Evolutionary conservation across 1,140 invertebrate species (phyloP).

Genomic region (Nixonia krombeini): DNA sequence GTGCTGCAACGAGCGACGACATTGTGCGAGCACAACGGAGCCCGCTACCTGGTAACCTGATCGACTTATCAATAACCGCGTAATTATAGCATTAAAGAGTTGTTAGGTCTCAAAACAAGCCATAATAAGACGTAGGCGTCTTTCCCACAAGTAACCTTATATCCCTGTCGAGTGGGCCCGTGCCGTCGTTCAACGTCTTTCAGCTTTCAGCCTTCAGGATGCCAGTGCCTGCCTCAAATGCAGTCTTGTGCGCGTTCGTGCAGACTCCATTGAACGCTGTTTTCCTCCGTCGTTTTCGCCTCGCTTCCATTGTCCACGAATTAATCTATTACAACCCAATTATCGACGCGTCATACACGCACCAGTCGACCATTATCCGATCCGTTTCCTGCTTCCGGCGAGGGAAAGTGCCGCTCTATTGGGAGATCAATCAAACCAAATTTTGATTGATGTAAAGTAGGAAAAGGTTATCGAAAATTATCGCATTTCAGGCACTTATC

Average conservation of each 20-base stretch:
- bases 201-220: constrained; percentile 52
- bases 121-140: constrained; percentile 70
- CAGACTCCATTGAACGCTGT: constrained; percentile 52
- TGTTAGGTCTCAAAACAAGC: constrained; percentile 71
- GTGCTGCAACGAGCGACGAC: constrained; percentile 33
- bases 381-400: constrained; percentile 38
- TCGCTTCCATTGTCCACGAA: constrained; percentile 59
- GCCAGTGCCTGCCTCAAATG: constrained; percentile 25
- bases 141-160: constrained; percentile 73
- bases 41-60: constrained; percentile 66
- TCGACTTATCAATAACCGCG: constrained; percentile 72
- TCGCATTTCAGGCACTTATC: too few relatives aligned
- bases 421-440: too few relatives aligned
- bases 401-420: not conserved
- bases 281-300: constrained; percentile 56
- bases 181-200: constrained; percentile 63
- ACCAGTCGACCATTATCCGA: too few relatives aligned
- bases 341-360: constrained; percentile 56
- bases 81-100: constrained; percentile 72
- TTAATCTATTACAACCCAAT: constrained; percentile 71
- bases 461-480: too few relatives aligned
- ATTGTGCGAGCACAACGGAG: constrained; percentile 57
- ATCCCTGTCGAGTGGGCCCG: constrained; percentile 64
- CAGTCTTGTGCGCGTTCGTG: constrained; percentile 23
- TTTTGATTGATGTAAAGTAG: not conserved